Conservation (phyloP, 2,888 invertebrate genomes). For the Thysanoteuthis rhombus region DNA sequence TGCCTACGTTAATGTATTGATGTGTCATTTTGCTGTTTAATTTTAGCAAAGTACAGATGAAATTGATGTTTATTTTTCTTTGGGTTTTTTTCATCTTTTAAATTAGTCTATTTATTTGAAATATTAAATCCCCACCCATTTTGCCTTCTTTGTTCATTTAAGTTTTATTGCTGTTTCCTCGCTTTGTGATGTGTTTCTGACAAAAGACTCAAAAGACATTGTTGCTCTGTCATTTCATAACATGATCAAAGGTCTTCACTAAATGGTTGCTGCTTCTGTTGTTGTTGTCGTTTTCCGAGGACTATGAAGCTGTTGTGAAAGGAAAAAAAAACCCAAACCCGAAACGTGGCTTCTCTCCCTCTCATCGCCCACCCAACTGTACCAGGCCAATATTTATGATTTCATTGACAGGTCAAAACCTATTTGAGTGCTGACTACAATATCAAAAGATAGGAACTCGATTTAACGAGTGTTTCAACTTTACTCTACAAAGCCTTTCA, state of each 20-base stretch:
- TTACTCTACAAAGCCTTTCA: not conserved
- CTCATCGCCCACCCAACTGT: not conserved
- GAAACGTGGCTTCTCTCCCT: not conserved
- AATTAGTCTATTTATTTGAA: conserved; percentile 12
- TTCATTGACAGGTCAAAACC: conserved; percentile 12
- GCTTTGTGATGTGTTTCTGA: not conserved
- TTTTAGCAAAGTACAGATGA: not conserved
- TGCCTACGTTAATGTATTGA: not conserved
- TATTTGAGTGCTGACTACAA: not conserved
- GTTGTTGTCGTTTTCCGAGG: not conserved
- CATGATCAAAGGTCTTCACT: conserved; percentile 12
- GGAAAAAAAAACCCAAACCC: too few relatives aligned
- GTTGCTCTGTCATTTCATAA: not conserved
- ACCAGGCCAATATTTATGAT: not conserved
- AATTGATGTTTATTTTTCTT: not conserved
- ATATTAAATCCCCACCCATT: not conserved
- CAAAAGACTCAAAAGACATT: conserved; percentile 12
- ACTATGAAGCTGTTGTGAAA: too few relatives aligned
- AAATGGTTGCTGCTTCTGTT: not conserved
- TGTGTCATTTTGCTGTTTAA: not conserved
- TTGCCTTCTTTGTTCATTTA: not conserved
- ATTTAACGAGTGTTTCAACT: conserved; percentile 1
- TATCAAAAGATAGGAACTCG: not conserved
- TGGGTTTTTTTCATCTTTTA: not conserved
- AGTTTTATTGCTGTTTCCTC: not conserved